Base-by-base conservation (phyloP, 1,140 invertebrate species). In the Carposina sasakii region DNA sequence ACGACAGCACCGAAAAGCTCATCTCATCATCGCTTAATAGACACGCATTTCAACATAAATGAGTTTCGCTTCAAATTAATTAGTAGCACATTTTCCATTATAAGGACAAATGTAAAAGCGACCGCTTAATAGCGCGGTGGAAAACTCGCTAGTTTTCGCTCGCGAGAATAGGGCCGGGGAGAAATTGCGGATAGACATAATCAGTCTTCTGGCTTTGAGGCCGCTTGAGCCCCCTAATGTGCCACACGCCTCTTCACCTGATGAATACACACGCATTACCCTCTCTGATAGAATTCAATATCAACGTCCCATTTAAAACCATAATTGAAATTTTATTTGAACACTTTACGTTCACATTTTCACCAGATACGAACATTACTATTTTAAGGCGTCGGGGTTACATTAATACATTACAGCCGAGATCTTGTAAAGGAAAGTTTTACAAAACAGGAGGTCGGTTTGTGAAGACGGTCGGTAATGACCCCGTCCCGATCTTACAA, bases 111-210 rank as follows among this genome's bases (percentile, higher is more conserved):
- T 84, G 77, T 77, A 79, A 74, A 78, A 76, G 77, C 76, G 69
- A 84, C 81, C 81, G 76, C 81, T 81, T 81, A 81, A 84, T 84
- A 78, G 73, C 75, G 71, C 67, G 77, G 75, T 77, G 81, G 72
- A 84, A 81, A 84, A 84, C 77, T 81, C 77, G 77, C 79, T 81
- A 84, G 79, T 84, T 83, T 81, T 83, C 71, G 77, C 73, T 81
- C 76, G 79, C 76, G 79, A 73, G 79, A 78, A 81, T 78, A 83
- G 76, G 77, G 72, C 70, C 70, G 70, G 71, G 75, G 79, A 79
- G 77, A 81, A 84, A 84, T 81, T 76, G 79, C 76, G 77, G 71
- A 81, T 81, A 81, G 75, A 82, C 81, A 79, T 79, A 84, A 81
- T 84, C 81, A 84, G 77, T 84, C 81, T 83, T 81, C 75, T 77